Percentiles rank a stretch among this genome's conserved stretches.
Conservation (phyloP, 64 coral and sea anemone genomes). For the Stichodactyla mertensii region DNA sequence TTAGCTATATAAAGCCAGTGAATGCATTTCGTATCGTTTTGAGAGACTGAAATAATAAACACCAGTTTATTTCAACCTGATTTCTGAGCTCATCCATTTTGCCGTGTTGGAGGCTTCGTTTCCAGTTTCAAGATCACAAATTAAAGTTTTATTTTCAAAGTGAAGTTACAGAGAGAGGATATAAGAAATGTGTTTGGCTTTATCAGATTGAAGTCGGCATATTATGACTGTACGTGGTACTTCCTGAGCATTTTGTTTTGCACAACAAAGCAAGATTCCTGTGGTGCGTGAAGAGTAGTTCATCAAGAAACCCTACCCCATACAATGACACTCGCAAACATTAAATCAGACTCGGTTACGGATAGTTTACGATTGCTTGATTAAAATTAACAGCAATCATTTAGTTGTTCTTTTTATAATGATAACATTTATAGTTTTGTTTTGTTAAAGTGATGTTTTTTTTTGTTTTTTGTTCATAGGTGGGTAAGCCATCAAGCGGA, state of each 20-base stretch:
- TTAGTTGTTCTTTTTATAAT: not conserved
- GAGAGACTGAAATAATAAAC: too few species aligned
- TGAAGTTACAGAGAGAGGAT: too few species aligned
- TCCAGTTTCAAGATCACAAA: too few species aligned
- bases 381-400: not conserved
- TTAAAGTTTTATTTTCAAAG: too few species aligned
- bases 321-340: too few species aligned
- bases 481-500: not conserved
- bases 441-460: not conserved
- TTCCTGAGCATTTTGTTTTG: not conserved
- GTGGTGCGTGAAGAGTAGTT: not conserved
- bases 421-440: not conserved
- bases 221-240: not conserved
- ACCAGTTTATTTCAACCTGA: not conserved
- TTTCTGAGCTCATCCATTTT: not conserved
- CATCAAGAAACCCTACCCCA: not conserved
- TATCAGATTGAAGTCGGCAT: not conserved
- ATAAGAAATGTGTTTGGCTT: too few species aligned
- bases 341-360: too few species aligned
- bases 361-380: too few species aligned
- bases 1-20: too few species aligned
- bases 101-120: not conserved
- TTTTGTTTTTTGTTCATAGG: not conserved
- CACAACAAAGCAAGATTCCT: not conserved
- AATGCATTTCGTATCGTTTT: too few species aligned